Conservation (phyloP, 2,113 vertebrate genomes). For the Oostethus manadensis region DNA sequence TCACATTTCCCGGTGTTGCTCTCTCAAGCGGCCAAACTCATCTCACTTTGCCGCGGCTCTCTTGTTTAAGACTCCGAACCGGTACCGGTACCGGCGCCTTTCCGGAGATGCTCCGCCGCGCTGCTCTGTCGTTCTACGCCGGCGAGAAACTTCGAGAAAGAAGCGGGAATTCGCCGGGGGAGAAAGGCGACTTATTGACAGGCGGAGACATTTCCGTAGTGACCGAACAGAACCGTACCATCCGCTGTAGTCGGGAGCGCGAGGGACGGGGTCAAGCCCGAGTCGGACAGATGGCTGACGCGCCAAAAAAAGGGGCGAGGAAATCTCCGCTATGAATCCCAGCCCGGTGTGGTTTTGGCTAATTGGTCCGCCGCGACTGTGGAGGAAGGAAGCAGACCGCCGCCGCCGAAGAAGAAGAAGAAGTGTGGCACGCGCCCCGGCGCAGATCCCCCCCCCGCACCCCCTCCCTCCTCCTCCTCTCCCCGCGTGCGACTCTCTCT, state of each 20-base stretch:
- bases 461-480: not conserved
- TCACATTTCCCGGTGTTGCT: constrained; percentile 52
- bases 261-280: constrained; percentile 34
- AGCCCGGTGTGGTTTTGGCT: constrained; percentile 22
- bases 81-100: no score
- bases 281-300: constrained; percentile 30
- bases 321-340: constrained; percentile 63
- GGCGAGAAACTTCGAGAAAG: constrained; percentile 57
- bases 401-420: constrained; percentile 34
- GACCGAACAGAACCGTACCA: constrained; percentile 65
- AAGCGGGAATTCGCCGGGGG: constrained; percentile 17
- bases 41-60: constrained; percentile 39
- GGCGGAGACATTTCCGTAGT: constrained; percentile 54
- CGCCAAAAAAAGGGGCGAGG: constrained; percentile 13
- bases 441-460: constrained; percentile 34
- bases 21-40: constrained; percentile 39
- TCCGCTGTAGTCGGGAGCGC: constrained; percentile 50
- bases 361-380: constrained; percentile 62
- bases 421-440: constrained; percentile 42
- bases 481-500: constrained; percentile 43
- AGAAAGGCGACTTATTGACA: constrained; percentile 38
- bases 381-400: constrained; percentile 33
- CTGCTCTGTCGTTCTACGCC: constrained; percentile 45
- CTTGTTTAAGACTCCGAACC: constrained; percentile 26
- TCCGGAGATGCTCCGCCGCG: constrained; percentile 25